These are phyloP conservation scores for Lampris megalopsis DNA, from an alignment of 2,113 vertebrate species.

Conservation along the genomic window DNA sequence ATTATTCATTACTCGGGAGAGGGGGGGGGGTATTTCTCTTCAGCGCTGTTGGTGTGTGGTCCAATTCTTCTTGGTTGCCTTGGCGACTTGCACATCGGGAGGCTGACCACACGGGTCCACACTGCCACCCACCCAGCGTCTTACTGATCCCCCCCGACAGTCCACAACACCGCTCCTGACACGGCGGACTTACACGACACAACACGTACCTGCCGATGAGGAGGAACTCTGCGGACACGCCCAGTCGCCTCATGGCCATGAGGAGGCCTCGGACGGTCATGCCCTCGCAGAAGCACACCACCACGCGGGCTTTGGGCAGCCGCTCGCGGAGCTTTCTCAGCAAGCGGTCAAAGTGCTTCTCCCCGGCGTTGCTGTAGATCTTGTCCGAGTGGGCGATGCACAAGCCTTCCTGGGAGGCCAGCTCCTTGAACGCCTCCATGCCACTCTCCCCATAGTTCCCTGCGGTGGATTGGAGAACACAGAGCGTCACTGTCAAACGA, in stretches of 20 bases:
- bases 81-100: conserved; percentile 72
- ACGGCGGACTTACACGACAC: conserved; percentile 20
- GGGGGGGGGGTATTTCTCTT: too few species aligned
- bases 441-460: conserved; percentile 99
- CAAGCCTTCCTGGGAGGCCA: conserved; percentile 94
- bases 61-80: conserved; percentile 75
- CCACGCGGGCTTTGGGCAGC: conserved; percentile 94
- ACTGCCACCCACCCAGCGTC: conserved; percentile 19
- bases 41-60: conserved; percentile 63
- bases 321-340: conserved; percentile 93
- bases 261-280: conserved; percentile 97
- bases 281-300: conserved; percentile 98
- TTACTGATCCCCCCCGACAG: conserved; percentile 5
- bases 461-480: conserved; percentile 60
- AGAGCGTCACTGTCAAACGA: background rate
- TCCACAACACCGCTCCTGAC: conserved; percentile 13
- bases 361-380: conserved; percentile 98
- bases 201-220: conserved; percentile 91
- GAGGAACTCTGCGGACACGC: conserved; percentile 92
- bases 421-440: conserved; percentile 99
- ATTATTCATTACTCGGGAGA: conserved; percentile 72
- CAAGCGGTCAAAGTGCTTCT: conserved; percentile 95
- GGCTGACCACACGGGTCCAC: conserved; percentile 37
- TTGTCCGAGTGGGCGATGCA: conserved; percentile 99
- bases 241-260: conserved; percentile 94